phyloP scores from a whole-genome alignment of 2,888 invertebrate genomes.

The Odiellus spinosus region DNA sequence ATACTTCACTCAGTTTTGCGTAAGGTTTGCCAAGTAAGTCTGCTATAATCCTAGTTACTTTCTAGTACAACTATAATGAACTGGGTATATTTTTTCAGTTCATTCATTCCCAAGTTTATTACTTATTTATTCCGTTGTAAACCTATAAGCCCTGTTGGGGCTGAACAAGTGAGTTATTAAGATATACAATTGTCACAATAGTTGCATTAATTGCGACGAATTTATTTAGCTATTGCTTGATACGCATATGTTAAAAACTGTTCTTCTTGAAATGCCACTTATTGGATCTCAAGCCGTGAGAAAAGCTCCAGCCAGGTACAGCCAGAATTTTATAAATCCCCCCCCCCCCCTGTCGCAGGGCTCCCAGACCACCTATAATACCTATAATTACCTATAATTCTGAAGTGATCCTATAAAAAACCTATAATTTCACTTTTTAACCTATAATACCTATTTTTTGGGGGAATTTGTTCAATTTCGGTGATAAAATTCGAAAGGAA shows the following conservation, averaged over 20 bases:
- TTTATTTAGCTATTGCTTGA: constrained; percentile 50
- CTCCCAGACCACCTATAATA: too few relatives aligned
- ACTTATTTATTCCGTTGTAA: constrained; percentile 80
- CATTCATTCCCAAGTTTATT: constrained; percentile 85
- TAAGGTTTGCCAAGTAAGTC: constrained; percentile 32
- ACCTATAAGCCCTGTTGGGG: constrained; percentile 72
- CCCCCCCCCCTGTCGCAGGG: too few relatives aligned
- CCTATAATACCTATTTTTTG: too few relatives aligned
- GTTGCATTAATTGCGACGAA: constrained; percentile 12
- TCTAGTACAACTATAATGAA: not conserved
- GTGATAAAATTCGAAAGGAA: too few relatives aligned
- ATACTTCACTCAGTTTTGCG: constrained; percentile 95
- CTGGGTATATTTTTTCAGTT: constrained; percentile 34
- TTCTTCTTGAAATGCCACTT: constrained; percentile 82
- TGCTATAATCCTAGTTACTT: constrained; percentile 8
- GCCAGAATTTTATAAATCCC: not conserved
- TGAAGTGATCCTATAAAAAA: too few relatives aligned
- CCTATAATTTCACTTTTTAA: too few relatives aligned
- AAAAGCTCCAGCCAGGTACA: constrained; percentile 71
- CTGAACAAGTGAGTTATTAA: constrained; percentile 53
- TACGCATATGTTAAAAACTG: constrained; percentile 79
- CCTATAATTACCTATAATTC: too few relatives aligned
- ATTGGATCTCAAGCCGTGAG: constrained; percentile 70
- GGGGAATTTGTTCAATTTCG: too few relatives aligned
- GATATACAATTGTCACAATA: not conserved